Evolutionary conservation across 2,113 vertebrate genomes (phyloP).

Genomic region (Podiceps cristatus): DNA sequence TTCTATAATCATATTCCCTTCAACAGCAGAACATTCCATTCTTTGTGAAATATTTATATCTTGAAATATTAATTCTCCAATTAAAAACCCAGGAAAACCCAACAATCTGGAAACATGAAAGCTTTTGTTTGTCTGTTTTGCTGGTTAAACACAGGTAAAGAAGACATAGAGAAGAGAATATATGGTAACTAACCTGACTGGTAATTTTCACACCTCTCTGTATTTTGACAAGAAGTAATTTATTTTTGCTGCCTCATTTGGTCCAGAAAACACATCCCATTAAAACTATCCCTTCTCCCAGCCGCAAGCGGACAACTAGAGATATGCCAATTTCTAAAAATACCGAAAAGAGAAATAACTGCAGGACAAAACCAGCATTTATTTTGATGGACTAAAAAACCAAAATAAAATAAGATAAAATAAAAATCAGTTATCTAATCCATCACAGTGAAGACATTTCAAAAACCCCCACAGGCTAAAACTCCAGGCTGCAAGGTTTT

Average conservation of each 20-base stretch:
- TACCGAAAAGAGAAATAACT: background rate
- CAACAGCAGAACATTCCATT: background rate
- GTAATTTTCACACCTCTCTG: background rate
- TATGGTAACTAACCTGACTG: background rate
- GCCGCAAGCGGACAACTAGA: background rate
- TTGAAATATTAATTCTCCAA: background rate
- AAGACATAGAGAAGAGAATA: background rate
- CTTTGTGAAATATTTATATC: background rate
- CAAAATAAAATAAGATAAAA: background rate
- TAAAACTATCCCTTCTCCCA: background rate
- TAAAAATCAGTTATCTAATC: background rate
- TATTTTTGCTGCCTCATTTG: constrained; percentile 3
- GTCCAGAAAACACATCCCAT: background rate
- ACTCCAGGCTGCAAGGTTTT: background rate
- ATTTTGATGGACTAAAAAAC: background rate
- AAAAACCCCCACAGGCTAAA: background rate
- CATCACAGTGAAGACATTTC: background rate
- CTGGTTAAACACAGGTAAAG: background rate
- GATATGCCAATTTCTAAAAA: background rate
- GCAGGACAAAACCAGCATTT: background rate
- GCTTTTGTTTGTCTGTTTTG: background rate
- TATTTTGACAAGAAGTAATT: background rate
- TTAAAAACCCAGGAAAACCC: background rate
- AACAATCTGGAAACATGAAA: background rate
- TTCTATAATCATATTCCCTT: background rate